Conservation (phyloP, 2,888 invertebrate species). For the Chrysotoxum bicinctum region DNA sequence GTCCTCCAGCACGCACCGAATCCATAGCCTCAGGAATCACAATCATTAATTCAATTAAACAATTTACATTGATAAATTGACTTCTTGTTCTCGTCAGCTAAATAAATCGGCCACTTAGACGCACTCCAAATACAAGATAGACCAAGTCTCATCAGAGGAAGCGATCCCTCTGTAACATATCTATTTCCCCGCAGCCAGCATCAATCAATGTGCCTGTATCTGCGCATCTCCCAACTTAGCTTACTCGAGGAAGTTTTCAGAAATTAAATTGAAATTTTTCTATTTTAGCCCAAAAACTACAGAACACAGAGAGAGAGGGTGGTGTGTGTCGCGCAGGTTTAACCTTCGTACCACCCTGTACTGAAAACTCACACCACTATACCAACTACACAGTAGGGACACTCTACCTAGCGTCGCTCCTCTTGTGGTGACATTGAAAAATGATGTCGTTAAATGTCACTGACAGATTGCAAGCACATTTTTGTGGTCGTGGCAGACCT, state of each 20-base stretch:
- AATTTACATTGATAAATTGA: slow-evolving; percentile 66
- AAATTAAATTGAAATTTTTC: slow-evolving; percentile 31
- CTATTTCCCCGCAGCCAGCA: slow-evolving; percentile 21
- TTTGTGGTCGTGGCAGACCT: slow-evolving; percentile 62
- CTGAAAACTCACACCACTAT: neutral
- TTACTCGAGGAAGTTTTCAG: neutral
- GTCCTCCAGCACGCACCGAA: neutral
- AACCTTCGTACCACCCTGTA: slow-evolving; percentile 3
- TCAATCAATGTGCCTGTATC: slow-evolving; percentile 56
- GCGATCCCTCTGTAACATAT: neutral
- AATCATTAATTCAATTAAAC: slow-evolving; percentile 70
- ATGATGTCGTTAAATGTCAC: slow-evolving; percentile 70
- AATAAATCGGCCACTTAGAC: slow-evolving; percentile 63
- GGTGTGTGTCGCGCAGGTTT: neutral
- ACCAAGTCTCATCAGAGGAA: neutral
- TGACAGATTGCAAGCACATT: slow-evolving; percentile 67
- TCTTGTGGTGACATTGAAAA: slow-evolving; percentile 65
- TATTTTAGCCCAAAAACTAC: slow-evolving; percentile 21
- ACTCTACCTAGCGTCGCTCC: neutral
- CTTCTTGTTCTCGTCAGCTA: slow-evolving; percentile 38
- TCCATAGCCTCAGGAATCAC: slow-evolving; percentile 31
- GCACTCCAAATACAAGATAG: neutral
- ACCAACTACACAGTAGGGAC: neutral
- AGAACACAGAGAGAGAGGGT: neutral
- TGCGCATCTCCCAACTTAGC: neutral